Base-by-base conservation (phyloP, 2,797 vertebrate species). In the Benthosema pterotum region DNA sequence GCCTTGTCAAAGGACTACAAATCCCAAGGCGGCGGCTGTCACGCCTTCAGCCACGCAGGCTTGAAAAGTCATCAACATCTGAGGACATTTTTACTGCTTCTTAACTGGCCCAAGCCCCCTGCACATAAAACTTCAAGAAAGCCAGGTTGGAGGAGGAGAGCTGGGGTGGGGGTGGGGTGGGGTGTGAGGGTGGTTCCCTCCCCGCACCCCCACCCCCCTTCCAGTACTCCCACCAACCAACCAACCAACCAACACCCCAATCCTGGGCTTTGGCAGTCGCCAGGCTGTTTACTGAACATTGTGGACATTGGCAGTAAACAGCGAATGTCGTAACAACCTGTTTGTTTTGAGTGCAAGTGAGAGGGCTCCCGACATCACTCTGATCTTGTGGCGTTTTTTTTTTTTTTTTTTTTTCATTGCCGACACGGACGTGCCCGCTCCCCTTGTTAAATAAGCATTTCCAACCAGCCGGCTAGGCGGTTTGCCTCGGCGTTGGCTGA, bases 21-120 rank as follows among this genome's bases (percentile, higher is more conserved):
- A 73, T 85, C 75, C 84, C 81, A 75, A 59, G 42, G 52, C 64
- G 13, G 65, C 42, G 69, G 76, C 77, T 66, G 72, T 87, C 83
- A 85, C 73, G 60, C 78, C 78, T 82, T 74, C 75, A 83, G 82
- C 67, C 65, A 32, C 79, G 62, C 75, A 77, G 82, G 71, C 87
- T 82, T 90, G 88, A 87, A 88, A 88, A 92, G 83, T 80, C 87
- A 86, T 91, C 87, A 90, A 84, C 87, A 82, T 89, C 85, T 82
- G 78, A 84, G 74, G 81, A 85, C 79, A 32, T 84, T 90, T 89
- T 91, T 88, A 90, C 75, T 72, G 82, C 87, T 75, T 78, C 82
- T 88, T 87, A 84, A 88, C 89, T 71, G 76, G 85, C 80, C 75
- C 55, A 22, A 85, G 82, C 78, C 81, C 81, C 72, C 71, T 54